Conservation (phyloP, 2,797 vertebrate genomes). For the Hylomyscus alleni region DNA sequence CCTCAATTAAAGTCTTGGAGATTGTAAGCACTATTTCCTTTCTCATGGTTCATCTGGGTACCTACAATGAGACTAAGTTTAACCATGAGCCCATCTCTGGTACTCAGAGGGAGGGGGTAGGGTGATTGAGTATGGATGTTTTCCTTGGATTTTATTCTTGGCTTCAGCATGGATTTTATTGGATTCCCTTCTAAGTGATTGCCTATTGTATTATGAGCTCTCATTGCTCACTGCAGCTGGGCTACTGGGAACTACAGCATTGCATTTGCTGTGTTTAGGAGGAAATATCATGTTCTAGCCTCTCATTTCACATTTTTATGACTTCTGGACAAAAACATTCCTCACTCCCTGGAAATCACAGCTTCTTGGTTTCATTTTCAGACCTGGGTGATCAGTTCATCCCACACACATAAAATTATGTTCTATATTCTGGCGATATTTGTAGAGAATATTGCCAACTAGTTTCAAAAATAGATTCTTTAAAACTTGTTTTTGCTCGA, state of each 20-base stretch:
- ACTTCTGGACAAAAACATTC: slow-evolving; percentile 60
- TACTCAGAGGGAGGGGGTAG: neutral
- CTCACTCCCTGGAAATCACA: neutral
- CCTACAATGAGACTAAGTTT: neutral
- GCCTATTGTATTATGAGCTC: slow-evolving; percentile 44
- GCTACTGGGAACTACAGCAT: slow-evolving; percentile 37
- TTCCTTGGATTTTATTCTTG: slow-evolving; percentile 61
- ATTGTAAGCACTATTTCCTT: neutral
- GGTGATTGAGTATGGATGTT: slow-evolving; percentile 63
- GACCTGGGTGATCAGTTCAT: slow-evolving; percentile 13
- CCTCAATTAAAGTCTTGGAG: slow-evolving; percentile 37
- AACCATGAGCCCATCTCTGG: slow-evolving; percentile 25
- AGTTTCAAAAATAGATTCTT: slow-evolving; percentile 60
- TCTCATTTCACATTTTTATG: slow-evolving; percentile 68
- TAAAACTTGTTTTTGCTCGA: slow-evolving; percentile 18
- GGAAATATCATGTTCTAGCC: slow-evolving; percentile 41
- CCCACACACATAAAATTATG: neutral
- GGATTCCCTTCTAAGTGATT: slow-evolving; percentile 43
- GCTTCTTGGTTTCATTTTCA: slow-evolving; percentile 67
- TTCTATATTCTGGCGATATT: neutral
- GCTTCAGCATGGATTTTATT: slow-evolving; percentile 57
- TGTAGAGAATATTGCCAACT: slow-evolving; percentile 43
- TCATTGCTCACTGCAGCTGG: neutral
- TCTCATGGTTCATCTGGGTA: slow-evolving; percentile 19
- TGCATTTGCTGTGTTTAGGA: neutral